A percentile compares a stretch with the other conserved stretches of the same genome.
Evolutionary conservation across 2,888 invertebrate species (phyloP).

Genomic region (Tryphoninae sp.): DNA sequence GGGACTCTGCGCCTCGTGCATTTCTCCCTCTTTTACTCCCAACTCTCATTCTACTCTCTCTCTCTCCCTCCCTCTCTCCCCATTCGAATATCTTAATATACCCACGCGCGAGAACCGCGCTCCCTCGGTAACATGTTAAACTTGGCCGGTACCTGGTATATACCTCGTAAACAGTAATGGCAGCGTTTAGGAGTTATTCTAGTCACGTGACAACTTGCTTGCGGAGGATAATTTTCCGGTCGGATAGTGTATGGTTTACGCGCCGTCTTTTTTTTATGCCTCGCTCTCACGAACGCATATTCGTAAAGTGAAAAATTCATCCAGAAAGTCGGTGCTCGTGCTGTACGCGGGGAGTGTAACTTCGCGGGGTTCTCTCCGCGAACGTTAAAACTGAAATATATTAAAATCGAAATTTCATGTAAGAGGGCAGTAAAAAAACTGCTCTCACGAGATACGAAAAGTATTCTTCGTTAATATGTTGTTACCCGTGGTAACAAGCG

Average conservation of each 20-base stretch:
- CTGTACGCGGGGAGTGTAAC: neutral
- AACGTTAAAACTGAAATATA: no score
- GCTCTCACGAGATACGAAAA: no score
- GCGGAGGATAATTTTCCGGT: slow-evolving; percentile 64
- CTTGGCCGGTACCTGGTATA: slow-evolving; percentile 39
- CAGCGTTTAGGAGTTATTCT: slow-evolving; percentile 67
- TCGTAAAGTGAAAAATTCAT: slow-evolving; percentile 3
- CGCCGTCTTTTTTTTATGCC: slow-evolving; percentile 1
- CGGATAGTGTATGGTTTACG: slow-evolving; percentile 9
- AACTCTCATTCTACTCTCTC: slow-evolving; percentile 32
- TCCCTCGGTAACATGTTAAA: slow-evolving; percentile 45
- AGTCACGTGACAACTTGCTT: slow-evolving; percentile 68
- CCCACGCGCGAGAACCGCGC: slow-evolving; percentile 49
- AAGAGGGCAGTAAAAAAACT: no score
- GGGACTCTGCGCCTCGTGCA: slow-evolving; percentile 57
- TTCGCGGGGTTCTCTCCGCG: no score
- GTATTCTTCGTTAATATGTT: no score
- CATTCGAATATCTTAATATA: slow-evolving; percentile 67
- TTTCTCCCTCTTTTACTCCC: slow-evolving; percentile 42
- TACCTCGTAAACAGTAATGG: slow-evolving; percentile 57
- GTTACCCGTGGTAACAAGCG: no score
- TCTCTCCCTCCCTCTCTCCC: slow-evolving; percentile 18
- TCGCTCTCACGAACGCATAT: neutral
- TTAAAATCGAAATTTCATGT: no score
- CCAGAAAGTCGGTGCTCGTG: neutral